Evolutionary conservation across 2,113 vertebrate genomes (phyloP).

Genomic region (Craseonycteris thonglongyai): DNA sequence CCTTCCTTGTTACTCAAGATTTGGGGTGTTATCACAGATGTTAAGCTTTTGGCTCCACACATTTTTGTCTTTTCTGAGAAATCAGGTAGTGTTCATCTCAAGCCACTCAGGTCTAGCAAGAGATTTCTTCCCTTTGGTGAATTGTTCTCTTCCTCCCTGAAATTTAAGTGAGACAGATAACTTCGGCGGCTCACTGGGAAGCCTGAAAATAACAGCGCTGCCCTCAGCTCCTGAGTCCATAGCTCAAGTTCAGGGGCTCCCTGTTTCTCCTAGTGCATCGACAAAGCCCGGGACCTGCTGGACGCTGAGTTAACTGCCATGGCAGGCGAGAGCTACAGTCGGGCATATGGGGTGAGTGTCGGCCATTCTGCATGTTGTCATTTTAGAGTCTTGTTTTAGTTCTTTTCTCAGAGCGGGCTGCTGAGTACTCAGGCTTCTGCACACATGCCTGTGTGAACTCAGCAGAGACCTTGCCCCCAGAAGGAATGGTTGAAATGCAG

Average conservation of each 20-base stretch:
- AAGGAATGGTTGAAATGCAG: conserved; percentile 29
- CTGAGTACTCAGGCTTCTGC: background rate
- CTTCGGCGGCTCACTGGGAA: background rate
- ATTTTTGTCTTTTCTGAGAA: background rate
- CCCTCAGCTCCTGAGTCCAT: background rate
- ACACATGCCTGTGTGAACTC: background rate
- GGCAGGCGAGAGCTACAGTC: conserved; percentile 99
- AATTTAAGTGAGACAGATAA: background rate
- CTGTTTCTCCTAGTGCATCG: conserved; percentile 88
- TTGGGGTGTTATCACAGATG: background rate
- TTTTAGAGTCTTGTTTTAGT: background rate
- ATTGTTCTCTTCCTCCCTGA: background rate
- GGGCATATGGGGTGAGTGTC: conserved; percentile 92
- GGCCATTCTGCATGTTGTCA: accelerated
- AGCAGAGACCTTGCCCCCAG: background rate
- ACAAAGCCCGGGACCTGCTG: conserved; percentile 96
- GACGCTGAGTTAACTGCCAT: conserved; percentile 97
- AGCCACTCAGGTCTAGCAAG: background rate
- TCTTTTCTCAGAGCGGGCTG: background rate
- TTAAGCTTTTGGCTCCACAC: background rate
- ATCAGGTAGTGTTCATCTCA: background rate
- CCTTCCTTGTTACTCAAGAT: too few species aligned
- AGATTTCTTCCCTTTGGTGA: background rate
- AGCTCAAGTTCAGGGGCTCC: background rate
- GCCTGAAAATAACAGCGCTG: background rate